Conservation (phyloP, 2,113 vertebrate genomes). For the Kryptolebias marmoratus region DNA sequence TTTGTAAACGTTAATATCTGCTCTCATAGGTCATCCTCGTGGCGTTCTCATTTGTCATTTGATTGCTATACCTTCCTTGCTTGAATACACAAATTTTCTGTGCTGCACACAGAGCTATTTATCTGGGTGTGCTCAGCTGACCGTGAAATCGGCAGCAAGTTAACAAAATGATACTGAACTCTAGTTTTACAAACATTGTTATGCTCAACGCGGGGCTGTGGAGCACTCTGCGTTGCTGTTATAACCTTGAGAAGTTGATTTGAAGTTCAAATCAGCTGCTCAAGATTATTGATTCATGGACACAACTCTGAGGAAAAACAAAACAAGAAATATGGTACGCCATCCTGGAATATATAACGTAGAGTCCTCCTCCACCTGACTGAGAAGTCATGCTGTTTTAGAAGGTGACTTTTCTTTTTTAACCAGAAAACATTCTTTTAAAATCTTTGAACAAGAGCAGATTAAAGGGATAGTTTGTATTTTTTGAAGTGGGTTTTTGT, state of each 20-base stretch:
- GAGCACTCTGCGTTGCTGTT: not conserved
- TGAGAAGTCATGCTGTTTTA: not conserved
- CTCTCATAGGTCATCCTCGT: constrained; percentile 21
- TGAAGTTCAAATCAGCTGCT: not conserved
- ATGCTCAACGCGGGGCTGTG: not conserved
- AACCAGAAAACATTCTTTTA: not conserved
- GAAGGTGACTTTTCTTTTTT: not conserved
- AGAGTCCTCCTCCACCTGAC: not conserved
- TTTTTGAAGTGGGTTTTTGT: too few relatives aligned
- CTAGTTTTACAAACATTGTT: constrained; percentile 1
- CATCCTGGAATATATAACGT: not conserved
- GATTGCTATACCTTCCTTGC: constrained; percentile 27
- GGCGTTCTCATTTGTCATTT: constrained; percentile 39
- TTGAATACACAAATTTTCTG: constrained; percentile 15
- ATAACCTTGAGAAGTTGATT: not conserved
- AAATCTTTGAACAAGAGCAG: not conserved
- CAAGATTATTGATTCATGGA: not conserved
- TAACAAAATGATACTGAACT: not conserved
- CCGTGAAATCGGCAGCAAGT: constrained; percentile 19
- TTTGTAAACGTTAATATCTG: constrained; percentile 5
- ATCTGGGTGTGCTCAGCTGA: constrained; percentile 11
- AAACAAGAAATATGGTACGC: not conserved
- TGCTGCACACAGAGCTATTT: constrained; percentile 2
- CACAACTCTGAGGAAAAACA: not conserved
- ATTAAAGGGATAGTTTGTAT: not conserved